Evolutionary conservation across 1,140 invertebrate species (phyloP).

Genomic region (Pseudomyrmex cubaensis): DNA sequence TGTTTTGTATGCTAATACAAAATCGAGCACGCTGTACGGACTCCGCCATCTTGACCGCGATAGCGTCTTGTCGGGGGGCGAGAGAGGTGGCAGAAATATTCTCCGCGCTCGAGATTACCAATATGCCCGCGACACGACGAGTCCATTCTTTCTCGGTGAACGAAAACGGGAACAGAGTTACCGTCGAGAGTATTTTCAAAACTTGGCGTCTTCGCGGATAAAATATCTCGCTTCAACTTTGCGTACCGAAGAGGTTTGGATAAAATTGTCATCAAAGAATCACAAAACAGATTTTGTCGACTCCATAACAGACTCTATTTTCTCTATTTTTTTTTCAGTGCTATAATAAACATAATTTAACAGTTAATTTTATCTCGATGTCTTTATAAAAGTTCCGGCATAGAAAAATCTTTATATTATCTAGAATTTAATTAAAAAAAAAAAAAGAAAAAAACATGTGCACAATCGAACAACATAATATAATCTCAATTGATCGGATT

Average conservation of each 20-base stretch:
- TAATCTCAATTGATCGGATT: background rate
- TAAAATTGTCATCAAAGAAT: conserved; percentile 6
- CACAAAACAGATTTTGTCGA: background rate
- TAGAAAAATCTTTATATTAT: no score
- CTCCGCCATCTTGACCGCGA: conserved; percentile 82
- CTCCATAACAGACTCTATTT: conserved; percentile 16
- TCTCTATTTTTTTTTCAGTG: background rate
- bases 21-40: conserved; percentile 47
- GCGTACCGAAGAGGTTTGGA: conserved; percentile 48
- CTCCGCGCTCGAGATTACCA: conserved; percentile 78
- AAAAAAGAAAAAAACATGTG: background rate
- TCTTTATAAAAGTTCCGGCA: background rate
- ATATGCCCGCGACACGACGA: conserved; percentile 74
- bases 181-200: conserved; percentile 58
- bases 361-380: background rate
- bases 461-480: background rate
- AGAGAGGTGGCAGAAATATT: conserved; percentile 77
- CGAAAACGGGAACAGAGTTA: conserved; percentile 56
- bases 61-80: conserved; percentile 74
- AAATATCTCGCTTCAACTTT: conserved; percentile 12
- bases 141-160: conserved; percentile 71
- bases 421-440: no score
- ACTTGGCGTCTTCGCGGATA: conserved; percentile 50
- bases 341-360: no score
- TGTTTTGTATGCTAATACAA: conserved; percentile 75